phyloP scores from a whole-genome alignment of 2,797 vertebrate genomes.

The Cuniculus paca region DNA sequence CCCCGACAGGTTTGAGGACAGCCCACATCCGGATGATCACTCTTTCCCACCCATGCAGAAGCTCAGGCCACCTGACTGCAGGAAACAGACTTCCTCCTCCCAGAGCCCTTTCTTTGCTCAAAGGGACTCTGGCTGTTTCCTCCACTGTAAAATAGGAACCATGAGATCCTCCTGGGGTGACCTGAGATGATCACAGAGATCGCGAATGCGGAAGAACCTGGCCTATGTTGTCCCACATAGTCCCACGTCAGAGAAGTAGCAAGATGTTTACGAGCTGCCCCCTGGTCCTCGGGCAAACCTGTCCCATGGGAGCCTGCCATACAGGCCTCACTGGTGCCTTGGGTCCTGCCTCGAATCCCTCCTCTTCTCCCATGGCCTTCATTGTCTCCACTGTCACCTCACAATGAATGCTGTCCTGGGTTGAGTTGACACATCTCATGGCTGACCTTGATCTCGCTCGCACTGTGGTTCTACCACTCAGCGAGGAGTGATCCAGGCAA shows the following conservation, averaged over 20 bases:
- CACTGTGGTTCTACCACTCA: not conserved
- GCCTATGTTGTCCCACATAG: fast-evolving
- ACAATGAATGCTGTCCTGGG: no score
- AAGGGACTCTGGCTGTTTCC: not conserved
- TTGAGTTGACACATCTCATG: fast-evolving
- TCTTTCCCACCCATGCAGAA: fast-evolving
- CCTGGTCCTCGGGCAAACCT: not conserved
- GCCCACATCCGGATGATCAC: not conserved
- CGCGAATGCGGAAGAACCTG: fast-evolving
- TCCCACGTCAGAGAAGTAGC: not conserved
- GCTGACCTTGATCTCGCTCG: not conserved
- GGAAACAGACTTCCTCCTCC: not conserved
- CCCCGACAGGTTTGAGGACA: not conserved
- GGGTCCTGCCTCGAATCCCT: fast-evolving
- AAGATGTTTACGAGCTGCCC: not conserved
- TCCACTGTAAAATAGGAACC: fast-evolving
- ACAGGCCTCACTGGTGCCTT: fast-evolving
- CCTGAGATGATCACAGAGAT: not conserved
- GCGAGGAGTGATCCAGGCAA: fast-evolving
- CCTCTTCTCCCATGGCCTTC: fast-evolving
- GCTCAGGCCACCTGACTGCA: not conserved
- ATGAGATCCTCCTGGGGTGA: not conserved
- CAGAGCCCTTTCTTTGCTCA: not conserved
- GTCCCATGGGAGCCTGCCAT: fast-evolving
- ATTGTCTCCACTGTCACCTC: fast-evolving